Evolutionary conservation across 2,113 vertebrate genomes (phyloP).

Genomic region (Sceloporus undulatus): DNA sequence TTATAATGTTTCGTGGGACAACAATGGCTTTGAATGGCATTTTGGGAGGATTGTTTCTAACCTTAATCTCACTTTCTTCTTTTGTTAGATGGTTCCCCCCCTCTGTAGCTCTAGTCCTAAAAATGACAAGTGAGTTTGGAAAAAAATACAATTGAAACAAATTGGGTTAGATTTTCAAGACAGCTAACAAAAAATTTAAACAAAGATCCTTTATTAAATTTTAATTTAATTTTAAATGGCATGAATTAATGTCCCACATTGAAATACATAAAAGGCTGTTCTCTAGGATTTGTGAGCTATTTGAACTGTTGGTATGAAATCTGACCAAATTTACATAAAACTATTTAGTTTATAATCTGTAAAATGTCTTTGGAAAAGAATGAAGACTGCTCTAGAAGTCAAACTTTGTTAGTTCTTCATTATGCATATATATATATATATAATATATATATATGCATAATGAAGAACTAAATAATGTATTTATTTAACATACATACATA

Average conservation of each 20-base stretch:
- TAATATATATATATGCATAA: too few relatives aligned
- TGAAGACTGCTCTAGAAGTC: neutral
- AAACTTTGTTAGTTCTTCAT: too few relatives aligned
- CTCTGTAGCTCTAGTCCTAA: neutral
- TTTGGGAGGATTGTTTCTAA: too few relatives aligned
- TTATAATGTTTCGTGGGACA: too few relatives aligned
- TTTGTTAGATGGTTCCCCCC: too few relatives aligned
- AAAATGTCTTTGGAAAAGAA: neutral
- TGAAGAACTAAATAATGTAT: too few relatives aligned
- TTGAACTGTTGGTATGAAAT: neutral
- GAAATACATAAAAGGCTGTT: neutral
- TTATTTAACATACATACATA: neutral
- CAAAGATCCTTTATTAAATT: neutral
- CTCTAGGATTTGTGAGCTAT: neutral
- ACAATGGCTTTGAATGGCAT: too few relatives aligned
- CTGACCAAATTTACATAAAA: neutral
- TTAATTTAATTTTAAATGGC: neutral
- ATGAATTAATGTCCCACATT: neutral
- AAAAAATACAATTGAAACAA: neutral
- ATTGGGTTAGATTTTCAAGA: neutral
- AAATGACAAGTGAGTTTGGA: neutral
- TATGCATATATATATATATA: too few relatives aligned
- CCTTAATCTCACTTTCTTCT: too few relatives aligned
- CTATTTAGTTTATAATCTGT: neutral
- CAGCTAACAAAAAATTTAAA: neutral